Evolutionary conservation across 1,140 invertebrate species (phyloP), one percentile per base, ranked within the genome.

Genomic region (Mylabris phalerata): DNA sequence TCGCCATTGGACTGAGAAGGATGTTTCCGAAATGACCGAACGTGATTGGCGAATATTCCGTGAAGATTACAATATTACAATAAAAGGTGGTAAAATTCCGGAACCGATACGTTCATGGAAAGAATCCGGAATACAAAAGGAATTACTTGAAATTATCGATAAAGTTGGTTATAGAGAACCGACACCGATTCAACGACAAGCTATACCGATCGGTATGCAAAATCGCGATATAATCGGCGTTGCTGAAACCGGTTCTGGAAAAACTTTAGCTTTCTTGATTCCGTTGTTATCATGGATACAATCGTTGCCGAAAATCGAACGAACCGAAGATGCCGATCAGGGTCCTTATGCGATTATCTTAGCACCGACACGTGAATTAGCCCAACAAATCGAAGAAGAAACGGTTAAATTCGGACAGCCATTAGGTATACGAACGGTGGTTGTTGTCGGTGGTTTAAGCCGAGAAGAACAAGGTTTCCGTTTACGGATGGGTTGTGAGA

Each of bases 171-270:
- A 99, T 67, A 94, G 91, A 78, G 98, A 98, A 67, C 93, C 98
- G 3, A 99, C 98, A 2, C 98, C 98, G 6, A 99, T 99, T 79
- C 98, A 99, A 74, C 79, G 96, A 63, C 96, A 99, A 78, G 98
- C 97, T 47, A 99, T 99, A 74, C 95, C 98, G 0, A 99, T 99
- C 76, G 98, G 98, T 51, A 78, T 99, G 64, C 88, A 98, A 75
- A 99, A 99, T 77, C 81, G 98, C 48, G 98, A 99, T 73, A 98
- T 99, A 66, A 99, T 99, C 71, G 98, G 98, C 75, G 95, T 99
- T 9, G 98, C 98, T 48, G 96, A 99, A 80, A 99, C 98, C 59
- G 93, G 92, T 62, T 72, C 66, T 11, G 68, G 98, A 75, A 99
- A 99, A 83, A 99, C 98, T 0, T 79, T 98, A 19, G 98, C 98